These are phyloP conservation scores for Alentia gelatinosa DNA, from an alignment of 2,888 invertebrate species.

Conservation along the genomic window DNA sequence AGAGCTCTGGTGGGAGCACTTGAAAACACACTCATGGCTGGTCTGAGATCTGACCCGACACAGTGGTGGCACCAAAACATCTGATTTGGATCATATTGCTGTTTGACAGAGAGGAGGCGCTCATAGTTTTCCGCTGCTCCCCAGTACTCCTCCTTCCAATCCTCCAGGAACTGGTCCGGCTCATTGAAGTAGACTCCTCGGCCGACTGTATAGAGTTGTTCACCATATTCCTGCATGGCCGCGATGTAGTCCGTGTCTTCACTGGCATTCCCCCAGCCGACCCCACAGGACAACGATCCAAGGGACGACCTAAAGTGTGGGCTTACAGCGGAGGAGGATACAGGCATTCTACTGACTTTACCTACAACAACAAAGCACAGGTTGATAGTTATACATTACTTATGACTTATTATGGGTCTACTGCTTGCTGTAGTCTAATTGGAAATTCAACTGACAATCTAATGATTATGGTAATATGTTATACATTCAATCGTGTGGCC, in stretches of 20 bases:
- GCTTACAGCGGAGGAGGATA: neutral
- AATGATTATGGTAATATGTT: no score
- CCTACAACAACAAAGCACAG: neutral
- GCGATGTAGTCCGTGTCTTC: neutral
- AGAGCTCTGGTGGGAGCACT: no score
- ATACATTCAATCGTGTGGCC: no score
- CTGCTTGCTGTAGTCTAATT: no score
- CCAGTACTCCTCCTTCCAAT: slow-evolving; percentile 50
- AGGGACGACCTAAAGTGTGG: neutral
- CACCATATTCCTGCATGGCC: neutral
- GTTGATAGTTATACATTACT: no score
- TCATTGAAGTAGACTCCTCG: slow-evolving; percentile 23
- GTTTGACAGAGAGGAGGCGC: slow-evolving; percentile 7
- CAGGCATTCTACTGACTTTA: neutral
- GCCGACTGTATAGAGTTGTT: neutral
- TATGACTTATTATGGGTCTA: no score
- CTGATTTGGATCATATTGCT: neutral
- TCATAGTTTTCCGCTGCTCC: neutral
- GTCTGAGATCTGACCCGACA: slow-evolving; percentile 25
- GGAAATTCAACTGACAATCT: no score
- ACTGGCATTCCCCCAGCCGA: neutral
- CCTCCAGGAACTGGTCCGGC: slow-evolving; percentile 8
- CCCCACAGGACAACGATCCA: neutral
- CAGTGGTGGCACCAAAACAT: slow-evolving; percentile 23
- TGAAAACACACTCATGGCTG: no score